Percentiles rank a stretch among this genome's conserved stretches.
Evolutionary conservation across 2,888 invertebrate species (phyloP).

Genomic region (Drosophila nr. medialis): DNA sequence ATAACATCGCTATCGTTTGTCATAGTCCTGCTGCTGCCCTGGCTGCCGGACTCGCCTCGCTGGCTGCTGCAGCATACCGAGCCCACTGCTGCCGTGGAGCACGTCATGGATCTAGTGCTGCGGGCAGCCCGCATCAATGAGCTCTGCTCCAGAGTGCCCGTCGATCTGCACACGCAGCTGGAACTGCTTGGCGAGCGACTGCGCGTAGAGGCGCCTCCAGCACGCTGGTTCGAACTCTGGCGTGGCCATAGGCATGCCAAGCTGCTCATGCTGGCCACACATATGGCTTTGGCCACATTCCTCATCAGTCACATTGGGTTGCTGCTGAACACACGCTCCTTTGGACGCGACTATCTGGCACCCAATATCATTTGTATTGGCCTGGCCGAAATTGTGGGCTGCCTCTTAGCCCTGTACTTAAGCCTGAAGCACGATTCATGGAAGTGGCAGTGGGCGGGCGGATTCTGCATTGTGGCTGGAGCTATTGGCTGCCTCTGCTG

Average conservation of each 20-base stretch:
- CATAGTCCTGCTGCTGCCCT: slow-evolving; percentile 83
- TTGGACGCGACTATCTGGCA: slow-evolving; percentile 83
- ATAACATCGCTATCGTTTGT: slow-evolving; percentile 84
- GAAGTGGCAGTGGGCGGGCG: slow-evolving; percentile 84
- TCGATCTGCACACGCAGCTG: slow-evolving; percentile 77
- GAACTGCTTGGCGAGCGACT: slow-evolving; percentile 54
- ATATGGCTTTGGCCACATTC: slow-evolving; percentile 82
- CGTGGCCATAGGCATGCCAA: slow-evolving; percentile 70
- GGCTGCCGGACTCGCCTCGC: slow-evolving; percentile 85
- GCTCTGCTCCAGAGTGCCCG: slow-evolving; percentile 71
- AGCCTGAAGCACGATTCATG: slow-evolving; percentile 72
- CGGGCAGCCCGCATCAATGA: slow-evolving; percentile 83
- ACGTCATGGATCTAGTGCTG: slow-evolving; percentile 80
- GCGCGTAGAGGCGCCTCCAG: slow-evolving; percentile 64
- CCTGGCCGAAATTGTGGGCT: slow-evolving; percentile 84
- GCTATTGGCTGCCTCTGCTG: slow-evolving; percentile 83
- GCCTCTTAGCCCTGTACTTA: slow-evolving; percentile 82
- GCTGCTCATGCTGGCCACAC: slow-evolving; percentile 78
- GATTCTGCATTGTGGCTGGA: slow-evolving; percentile 83
- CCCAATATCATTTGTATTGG: slow-evolving; percentile 84
- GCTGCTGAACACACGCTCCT: slow-evolving; percentile 84
- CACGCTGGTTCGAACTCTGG: slow-evolving; percentile 83
- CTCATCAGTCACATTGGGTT: slow-evolving; percentile 84
- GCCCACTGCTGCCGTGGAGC: slow-evolving; percentile 61
- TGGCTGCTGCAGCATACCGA: slow-evolving; percentile 83